phyloP scores from a whole-genome alignment of 1,140 invertebrate genomes.

The Brachystomella parvula region DNA sequence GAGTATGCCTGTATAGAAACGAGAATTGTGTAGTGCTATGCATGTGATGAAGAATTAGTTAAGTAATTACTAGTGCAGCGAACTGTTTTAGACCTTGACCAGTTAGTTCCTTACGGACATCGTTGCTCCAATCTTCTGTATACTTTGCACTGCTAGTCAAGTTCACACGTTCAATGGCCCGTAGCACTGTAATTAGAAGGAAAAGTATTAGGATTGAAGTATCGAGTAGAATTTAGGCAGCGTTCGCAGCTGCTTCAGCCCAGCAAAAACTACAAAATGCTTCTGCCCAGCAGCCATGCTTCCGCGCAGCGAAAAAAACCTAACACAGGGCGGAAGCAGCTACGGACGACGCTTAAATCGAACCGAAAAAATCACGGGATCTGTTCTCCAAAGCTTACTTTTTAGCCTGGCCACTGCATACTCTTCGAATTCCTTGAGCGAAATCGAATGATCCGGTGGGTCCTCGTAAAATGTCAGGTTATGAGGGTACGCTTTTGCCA shows the following conservation, averaged over 20 bases:
- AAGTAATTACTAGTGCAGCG: conserved; percentile 46
- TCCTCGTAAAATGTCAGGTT: conserved; percentile 69
- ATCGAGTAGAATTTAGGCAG: too few relatives aligned
- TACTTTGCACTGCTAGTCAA: conserved; percentile 55
- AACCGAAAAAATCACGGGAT: background rate
- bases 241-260: background rate
- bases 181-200: conserved; percentile 49
- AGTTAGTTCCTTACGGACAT: background rate
- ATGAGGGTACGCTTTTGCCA: conserved; percentile 63
- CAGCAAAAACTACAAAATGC: too few relatives aligned
- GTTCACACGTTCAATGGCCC: conserved; percentile 62
- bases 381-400: conserved; percentile 44
- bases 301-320: too few relatives aligned
- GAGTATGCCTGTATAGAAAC: background rate
- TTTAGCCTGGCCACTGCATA: conserved; percentile 74
- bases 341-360: too few relatives aligned
- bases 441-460: conserved; percentile 65
- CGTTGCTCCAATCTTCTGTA: conserved; percentile 62
- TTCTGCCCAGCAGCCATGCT: too few relatives aligned
- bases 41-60: background rate
- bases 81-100: conserved; percentile 14
- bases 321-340: too few relatives aligned
- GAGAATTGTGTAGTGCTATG: background rate
- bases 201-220: background rate
- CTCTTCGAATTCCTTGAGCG: conserved; percentile 77